Evolutionary conservation across 1,140 invertebrate genomes (phyloP).

Genomic region (Piezodorus guildinii): DNA sequence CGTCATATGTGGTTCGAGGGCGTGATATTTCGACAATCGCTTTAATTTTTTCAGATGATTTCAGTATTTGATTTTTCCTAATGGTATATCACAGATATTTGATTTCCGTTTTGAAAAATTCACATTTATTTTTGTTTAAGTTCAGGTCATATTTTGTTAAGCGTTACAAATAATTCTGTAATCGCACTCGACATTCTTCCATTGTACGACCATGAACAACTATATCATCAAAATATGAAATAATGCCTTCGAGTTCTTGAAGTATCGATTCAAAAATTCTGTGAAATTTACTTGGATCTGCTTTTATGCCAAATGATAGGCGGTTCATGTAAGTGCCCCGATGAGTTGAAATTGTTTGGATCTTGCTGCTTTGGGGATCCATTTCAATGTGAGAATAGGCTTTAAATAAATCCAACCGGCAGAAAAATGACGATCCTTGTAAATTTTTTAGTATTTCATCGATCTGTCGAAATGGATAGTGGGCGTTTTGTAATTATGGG

Average conservation of each 20-base stretch:
- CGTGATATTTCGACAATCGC: too few relatives aligned
- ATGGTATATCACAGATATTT: too few relatives aligned
- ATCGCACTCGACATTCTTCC: constrained; percentile 6
- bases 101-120: too few relatives aligned
- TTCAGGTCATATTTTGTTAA: neutral
- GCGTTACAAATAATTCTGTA: too few relatives aligned
- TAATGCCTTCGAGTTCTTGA: constrained; percentile 27
- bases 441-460: too few relatives aligned
- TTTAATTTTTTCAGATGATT: neutral
- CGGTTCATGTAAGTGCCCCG: constrained; percentile 29
- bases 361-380: neutral
- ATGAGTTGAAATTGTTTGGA: constrained; percentile 31
- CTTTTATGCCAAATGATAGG: constrained; percentile 38
- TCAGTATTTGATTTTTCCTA: too few relatives aligned
- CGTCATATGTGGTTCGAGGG: too few relatives aligned
- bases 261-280: constrained; percentile 35
- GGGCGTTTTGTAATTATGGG: too few relatives aligned
- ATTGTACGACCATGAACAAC: neutral
- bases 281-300: constrained; percentile 40
- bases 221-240: constrained; percentile 24
- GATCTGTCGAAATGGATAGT: too few relatives aligned
- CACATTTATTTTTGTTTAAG: neutral
- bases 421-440: too few relatives aligned
- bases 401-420: neutral
- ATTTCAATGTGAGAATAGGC: neutral